Evolutionary conservation across 2,797 vertebrate species (phyloP), one percentile per base, ranked within the genome.

Genomic region (Ceryle rudis): DNA sequence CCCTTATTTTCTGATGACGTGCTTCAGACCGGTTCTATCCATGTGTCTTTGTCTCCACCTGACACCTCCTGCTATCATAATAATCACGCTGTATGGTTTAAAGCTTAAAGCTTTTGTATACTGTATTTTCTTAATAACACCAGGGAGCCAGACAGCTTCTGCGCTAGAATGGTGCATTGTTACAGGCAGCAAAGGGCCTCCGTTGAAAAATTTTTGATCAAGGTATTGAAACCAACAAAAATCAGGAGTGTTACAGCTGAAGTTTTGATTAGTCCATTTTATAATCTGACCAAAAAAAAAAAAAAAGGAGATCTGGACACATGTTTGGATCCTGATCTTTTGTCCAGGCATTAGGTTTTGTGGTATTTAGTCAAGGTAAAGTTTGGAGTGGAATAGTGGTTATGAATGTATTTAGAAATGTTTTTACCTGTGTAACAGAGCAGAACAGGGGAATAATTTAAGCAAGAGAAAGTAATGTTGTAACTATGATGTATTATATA

Each of bases 21-120:
- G 71, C 93, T 97, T 96, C 95, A 79, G 97, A 95, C 96, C 96
- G 96, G 78, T 96, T 92, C 93, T 75, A 95, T 81, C 94, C 57
- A 10, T 91, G 88, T 87, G 92, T 90, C 95, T 96, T 97, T 95
- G 93, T 96, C 97, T 98, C 88, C 54, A 91, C 95, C 96, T 97
- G 97, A 97, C 97, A 97, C 93, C 89, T 95, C 79, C 94, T 95
- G 73, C 96, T 95, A 97, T 96, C 97, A 96, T 94, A 94, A 96
- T 97, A 96, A 96, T 96, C 91, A 96, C 81, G 83, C 85, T 96
- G 95, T 94, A 97, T 97, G 95, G 97, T 97, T 96, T 98, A 96
- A 96, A 97, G 93, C 93, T 85, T 92, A 95, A 92, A 82, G 86
- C 78, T 92, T 97, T 94, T 95, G 86, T 96, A 91, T 89, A 93